Evolutionary conservation across 2,113 vertebrate species (phyloP), one percentile per base, ranked within the genome.

Genomic region (Pollachius pollachius): DNA sequence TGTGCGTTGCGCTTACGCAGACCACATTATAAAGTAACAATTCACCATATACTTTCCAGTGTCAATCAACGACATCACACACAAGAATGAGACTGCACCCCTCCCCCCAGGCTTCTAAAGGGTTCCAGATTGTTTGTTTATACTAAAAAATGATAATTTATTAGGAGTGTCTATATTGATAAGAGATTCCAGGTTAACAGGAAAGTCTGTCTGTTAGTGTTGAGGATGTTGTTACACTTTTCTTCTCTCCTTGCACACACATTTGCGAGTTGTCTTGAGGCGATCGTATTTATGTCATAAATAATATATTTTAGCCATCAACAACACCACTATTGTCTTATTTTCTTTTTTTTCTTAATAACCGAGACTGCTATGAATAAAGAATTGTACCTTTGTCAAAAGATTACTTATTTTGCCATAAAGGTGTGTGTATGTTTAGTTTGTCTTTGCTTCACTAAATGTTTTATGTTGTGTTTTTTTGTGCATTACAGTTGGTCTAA

Each of bases 261-360:
- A 72, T 48, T 48, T 9, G 82, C 78, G 73, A 78, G 68, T 67
- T 62, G 72, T 59, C 64, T 77, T 82, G 77, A 81, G 71, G 83
- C 78, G 75, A 79, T 87, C 82, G 73, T 92, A 89, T 92, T 92
- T 92, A 90, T 84, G 84, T 90, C 85, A 88, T 82, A 87, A 88
- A 82, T 91, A 89, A 90, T 87, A 92, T 92, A 91, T 89, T 92
- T 91, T 91, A 91, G 89, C 64, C 78, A 77, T 86, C 79, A 16
- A 84, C 85, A 82, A 78, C 86, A 91, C 90, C 92, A 92, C 90
- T 91, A 88, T 91, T 91, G 91, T 92, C 90, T 89, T 89, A 91
- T 84, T 84, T 77, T 80, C 70, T 64, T 88, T 90, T 85, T 48
- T 48, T 88, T 90, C 84, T 34, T 34, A 5, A 34, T 89, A 87